Evolutionary conservation across 2,113 vertebrate genomes (phyloP), one percentile per base, ranked within the genome.

Genomic region (Stigmatopora nigra): DNA sequence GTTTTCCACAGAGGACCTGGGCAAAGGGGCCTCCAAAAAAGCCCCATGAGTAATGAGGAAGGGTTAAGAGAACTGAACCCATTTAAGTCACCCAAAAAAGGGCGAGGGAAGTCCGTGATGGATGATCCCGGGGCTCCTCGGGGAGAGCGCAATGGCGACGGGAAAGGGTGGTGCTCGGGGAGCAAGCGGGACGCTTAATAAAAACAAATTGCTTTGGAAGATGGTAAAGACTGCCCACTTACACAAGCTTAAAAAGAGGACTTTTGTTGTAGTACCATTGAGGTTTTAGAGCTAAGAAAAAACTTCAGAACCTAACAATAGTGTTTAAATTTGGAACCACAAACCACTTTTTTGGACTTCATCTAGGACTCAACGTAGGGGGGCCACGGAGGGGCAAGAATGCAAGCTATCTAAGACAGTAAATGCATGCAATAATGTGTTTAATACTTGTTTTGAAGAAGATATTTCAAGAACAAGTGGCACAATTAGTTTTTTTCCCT

Each of bases 21-120:
- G 82, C 78, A 73, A 76, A 80, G 81, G 69, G 16, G 63, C 82
- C 69, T 76, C 72, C 61, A 84, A 81, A 31, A 75, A 83, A 81
- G 79, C 79, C 59, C 68, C 79, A 67, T 91, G 89, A 90, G 83
- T 88, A 80, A 90, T 91, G 88, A 82, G 82, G 85, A 87, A 55
- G 77, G 90, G 89, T 91, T 91, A 91, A 91, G 90, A 90, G 90
- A 90, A 90, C 81, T 91, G 90, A 91, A 91, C 89, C 90, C 86
- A 88, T 91, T 91, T 90, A 90, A 90, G 88, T 90, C 88, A 88
- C 88, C 90, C 89, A 90, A 89, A 90, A 87, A 90, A 88, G 87
- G 88, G 80, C 80, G 84, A 80, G 76, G 69, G 70, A 65, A 82
- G 77, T 25, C 75, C 49, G 35, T 89, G 87, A 89, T 88, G 77